Evolutionary conservation across 2,113 vertebrate species (phyloP), one percentile per base, ranked within the genome.

Genomic region (Pogona vitticeps): DNA sequence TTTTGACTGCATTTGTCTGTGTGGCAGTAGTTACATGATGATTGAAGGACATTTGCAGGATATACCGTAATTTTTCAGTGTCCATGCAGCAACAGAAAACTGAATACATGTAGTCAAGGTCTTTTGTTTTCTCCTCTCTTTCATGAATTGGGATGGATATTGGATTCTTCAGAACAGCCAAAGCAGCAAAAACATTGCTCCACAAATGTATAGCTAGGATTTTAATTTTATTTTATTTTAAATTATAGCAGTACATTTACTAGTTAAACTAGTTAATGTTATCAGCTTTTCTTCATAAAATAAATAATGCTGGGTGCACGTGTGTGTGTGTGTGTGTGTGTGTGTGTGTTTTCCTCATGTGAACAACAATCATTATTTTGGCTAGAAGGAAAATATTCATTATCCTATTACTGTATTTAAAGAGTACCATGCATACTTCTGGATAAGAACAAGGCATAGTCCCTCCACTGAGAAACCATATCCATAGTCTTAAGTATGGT

Each of bases 391-490:
- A 52, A 40, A 36, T 68, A 58, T 85, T 85, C 46, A 68, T 33
- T 58, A 21, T 61, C n/a, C n/a, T n/a, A n/a, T n/a, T n/a, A n/a
- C n/a, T n/a, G n/a, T 61, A 68, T 70, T 85, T 70, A 70, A 78
- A 58, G 58, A 63, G 31, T 36, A 63, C 12, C 10, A 6, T 63
- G 38, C 20, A 10, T 76, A 18, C 31, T 23, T 65, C 28, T 76
- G 28, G 33, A 36, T 76, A n/a, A 46, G 8, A 38, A 63, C 75
- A 63, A 76, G 10, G 7, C 56, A 70, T 70, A 31, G 15, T 20
- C 21, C 72, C 58, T 78, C 63, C 1, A 52, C 75, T 70, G 73
- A 85, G 36, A 84, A 76, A 67, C 61, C 12, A 56, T 20, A 33
- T 14, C 17, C 31, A 68, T 13, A 77, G 36, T 68, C 76, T n/a